Percentiles rank a stretch among this genome's conserved stretches.
phyloP scores from a whole-genome alignment of 1,140 invertebrate genomes.

The Euwallacea fornicatus region DNA sequence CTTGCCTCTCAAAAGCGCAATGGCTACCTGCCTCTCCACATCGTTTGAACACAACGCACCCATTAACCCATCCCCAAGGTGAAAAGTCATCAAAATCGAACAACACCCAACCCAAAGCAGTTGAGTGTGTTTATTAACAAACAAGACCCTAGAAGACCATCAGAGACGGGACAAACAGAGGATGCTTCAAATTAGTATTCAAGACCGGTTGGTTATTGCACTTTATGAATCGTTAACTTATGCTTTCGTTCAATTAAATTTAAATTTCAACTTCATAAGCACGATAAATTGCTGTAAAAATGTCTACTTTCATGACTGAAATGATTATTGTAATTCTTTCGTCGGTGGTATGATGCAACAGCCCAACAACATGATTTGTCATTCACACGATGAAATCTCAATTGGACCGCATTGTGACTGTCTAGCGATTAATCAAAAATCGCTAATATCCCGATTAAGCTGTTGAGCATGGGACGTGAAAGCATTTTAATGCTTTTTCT shows the following conservation, averaged over 20 bases:
- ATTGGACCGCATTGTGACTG: not conserved
- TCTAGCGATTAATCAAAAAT: not conserved
- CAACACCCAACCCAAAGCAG: too few species aligned
- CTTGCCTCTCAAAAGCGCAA: too few species aligned
- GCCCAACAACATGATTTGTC: not conserved
- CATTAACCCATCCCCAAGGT: too few species aligned
- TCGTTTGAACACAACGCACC: too few species aligned
- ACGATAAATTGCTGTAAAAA: conserved; percentile 33
- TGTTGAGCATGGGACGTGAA: not conserved
- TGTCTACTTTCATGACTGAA: conserved; percentile 26
- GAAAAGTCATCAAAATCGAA: too few species aligned
- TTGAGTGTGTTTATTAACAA: conserved; percentile 22
- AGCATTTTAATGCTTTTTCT: conserved; percentile 1
- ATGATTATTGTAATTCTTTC: conserved; percentile 21
- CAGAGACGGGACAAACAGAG: conserved; percentile 26
- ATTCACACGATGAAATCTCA: not conserved
- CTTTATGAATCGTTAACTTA: conserved; percentile 36
- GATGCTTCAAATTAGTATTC: conserved; percentile 35
- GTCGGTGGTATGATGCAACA: too few species aligned
- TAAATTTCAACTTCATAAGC: conserved; percentile 31
- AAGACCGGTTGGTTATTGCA: conserved; percentile 36
- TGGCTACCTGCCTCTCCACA: too few species aligned
- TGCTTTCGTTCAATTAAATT: conserved; percentile 38
- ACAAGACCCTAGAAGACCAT: conserved; percentile 1
- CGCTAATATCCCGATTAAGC: not conserved